These are phyloP conservation scores for Rhaphigaster nebulosa DNA, from an alignment of 2,888 invertebrate species.

Conservation along the genomic window DNA sequence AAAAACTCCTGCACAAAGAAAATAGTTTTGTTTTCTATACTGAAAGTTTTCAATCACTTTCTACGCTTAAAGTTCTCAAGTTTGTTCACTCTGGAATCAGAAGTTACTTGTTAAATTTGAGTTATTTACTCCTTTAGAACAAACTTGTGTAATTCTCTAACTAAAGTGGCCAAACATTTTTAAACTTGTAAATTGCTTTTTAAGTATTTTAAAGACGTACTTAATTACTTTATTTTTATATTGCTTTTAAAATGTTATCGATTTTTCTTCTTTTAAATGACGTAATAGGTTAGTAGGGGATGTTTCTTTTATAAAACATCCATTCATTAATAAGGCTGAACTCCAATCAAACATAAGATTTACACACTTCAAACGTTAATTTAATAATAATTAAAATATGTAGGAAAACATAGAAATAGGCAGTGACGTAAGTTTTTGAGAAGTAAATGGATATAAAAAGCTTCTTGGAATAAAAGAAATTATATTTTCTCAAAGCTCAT, in stretches of 20 bases:
- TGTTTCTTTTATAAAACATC: too few species aligned
- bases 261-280: neutral
- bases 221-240: neutral
- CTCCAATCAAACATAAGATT: too few species aligned
- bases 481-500: too few species aligned
- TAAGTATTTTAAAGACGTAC: neutral
- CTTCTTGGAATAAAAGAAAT: too few species aligned
- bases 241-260: neutral
- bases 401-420: too few species aligned
- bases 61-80: neutral
- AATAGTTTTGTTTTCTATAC: constrained; percentile 5
- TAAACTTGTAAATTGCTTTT: neutral
- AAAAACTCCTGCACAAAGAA: neutral
- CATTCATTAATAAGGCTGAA: too few species aligned
- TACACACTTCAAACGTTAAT: too few species aligned
- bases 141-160: neutral
- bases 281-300: too few species aligned
- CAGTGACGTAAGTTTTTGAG: too few species aligned
- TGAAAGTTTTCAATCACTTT: constrained; percentile 25
- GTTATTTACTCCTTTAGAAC: neutral
- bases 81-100: neutral
- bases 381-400: too few species aligned
- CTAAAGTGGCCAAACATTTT: neutral
- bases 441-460: too few species aligned
- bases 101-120: neutral